Evolutionary conservation across 2,113 vertebrate species (phyloP).

Genomic region (Chionodraco myersi): DNA sequence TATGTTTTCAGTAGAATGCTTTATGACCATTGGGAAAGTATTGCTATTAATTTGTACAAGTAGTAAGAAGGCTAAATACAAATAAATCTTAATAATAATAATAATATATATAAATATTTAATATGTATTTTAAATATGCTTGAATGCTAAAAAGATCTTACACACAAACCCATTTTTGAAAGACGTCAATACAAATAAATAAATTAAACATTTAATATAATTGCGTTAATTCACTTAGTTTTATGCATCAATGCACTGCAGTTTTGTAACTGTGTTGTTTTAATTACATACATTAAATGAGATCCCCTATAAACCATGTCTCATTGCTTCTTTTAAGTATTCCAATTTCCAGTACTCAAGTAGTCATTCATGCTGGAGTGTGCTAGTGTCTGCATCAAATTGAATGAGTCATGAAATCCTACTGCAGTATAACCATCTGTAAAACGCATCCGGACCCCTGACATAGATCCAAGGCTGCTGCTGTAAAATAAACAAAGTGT

Average conservation of each 20-base stretch:
- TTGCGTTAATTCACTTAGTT: too few species aligned
- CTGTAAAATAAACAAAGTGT: conserved; percentile 46
- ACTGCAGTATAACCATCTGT: conserved; percentile 21
- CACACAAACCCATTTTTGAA: neutral
- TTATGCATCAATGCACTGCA: neutral
- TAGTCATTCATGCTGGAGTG: conserved; percentile 17
- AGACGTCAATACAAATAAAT: too few species aligned
- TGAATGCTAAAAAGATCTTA: neutral
- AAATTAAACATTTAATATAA: too few species aligned
- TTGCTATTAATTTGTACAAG: neutral
- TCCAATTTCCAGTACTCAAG: conserved; percentile 16
- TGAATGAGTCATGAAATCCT: conserved; percentile 51
- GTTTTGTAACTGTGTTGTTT: neutral
- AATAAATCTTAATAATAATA: neutral
- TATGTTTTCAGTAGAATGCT: neutral
- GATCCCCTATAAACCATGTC: neutral
- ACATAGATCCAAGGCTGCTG: conserved; percentile 23
- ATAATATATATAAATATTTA: too few species aligned
- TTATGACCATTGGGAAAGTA: neutral
- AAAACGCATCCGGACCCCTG: conserved; percentile 7
- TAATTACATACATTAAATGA: neutral
- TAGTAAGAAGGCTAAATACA: neutral
- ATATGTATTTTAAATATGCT: too few species aligned
- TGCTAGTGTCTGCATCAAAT: conserved; percentile 18
- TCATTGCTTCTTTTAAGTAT: neutral